Conservation (phyloP, 2,797 vertebrate genomes). For the Enteromius argenteus region DNA sequence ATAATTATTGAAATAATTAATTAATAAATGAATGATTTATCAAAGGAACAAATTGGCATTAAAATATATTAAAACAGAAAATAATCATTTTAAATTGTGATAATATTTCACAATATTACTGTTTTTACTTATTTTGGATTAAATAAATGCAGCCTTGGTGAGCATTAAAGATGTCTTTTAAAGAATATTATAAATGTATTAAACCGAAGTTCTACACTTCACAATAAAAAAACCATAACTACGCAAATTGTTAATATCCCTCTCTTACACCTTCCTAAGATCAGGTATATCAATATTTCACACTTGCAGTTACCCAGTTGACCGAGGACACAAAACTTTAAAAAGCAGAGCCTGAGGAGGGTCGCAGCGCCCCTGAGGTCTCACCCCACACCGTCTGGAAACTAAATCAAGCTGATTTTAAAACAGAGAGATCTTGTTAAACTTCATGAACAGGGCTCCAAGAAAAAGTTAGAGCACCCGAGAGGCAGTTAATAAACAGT, state of each 20-base stretch:
- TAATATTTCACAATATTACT: neutral
- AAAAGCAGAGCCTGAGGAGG: conserved; percentile 20
- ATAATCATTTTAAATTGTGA: neutral
- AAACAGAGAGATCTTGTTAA: conserved; percentile 58
- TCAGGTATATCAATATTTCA: neutral
- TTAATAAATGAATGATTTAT: neutral
- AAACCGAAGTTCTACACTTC: neutral
- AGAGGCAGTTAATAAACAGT: conserved; percentile 62
- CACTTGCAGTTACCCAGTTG: conserved; percentile 5
- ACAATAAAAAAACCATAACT: neutral
- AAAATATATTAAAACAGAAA: neutral
- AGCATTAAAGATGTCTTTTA: neutral
- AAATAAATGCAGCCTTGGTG: neutral
- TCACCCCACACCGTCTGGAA: conserved; percentile 42
- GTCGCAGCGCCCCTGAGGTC: conserved; percentile 14
- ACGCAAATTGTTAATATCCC: neutral
- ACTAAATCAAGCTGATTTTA: conserved; percentile 48
- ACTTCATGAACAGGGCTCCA: conserved; percentile 55
- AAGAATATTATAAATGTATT: neutral
- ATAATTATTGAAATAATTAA: neutral
- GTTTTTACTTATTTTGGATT: neutral
- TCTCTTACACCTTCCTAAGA: neutral
- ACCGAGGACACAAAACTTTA: conserved; percentile 31
- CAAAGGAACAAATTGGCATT: no score
- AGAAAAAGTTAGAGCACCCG: conserved; percentile 60